phyloP scores from a whole-genome alignment of 2,888 invertebrate species.

The Eueremaeus valkanovi region DNA sequence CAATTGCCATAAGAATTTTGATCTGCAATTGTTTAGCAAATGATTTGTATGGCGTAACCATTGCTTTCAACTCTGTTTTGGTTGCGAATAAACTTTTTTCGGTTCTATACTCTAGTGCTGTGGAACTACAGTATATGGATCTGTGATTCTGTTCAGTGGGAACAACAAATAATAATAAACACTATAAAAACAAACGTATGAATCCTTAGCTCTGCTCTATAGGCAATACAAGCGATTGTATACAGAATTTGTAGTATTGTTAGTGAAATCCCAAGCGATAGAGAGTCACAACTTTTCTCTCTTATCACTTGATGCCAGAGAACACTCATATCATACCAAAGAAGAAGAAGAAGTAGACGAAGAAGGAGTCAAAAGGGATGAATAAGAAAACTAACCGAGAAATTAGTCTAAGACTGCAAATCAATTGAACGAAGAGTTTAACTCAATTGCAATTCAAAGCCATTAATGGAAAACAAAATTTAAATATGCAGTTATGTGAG shows the following conservation, averaged over 20 bases:
- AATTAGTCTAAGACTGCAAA: neutral
- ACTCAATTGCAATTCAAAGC: neutral
- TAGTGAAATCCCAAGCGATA: neutral
- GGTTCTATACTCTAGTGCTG: neutral
- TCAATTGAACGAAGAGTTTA: neutral
- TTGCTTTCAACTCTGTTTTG: neutral
- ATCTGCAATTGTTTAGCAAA: neutral
- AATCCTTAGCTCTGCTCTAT: neutral
- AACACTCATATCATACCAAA: neutral
- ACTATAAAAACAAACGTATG: conserved; percentile 2
- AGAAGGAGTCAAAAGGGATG: neutral
- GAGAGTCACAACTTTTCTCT: neutral
- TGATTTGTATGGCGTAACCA: conserved; percentile 1
- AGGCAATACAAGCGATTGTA: neutral
- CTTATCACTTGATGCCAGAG: neutral
- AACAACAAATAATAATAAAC: conserved; percentile 3
- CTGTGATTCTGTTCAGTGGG: neutral
- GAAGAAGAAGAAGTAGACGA: neutral
- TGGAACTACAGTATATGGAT: neutral
- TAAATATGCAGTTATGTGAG: no score
- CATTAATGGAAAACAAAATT: neutral
- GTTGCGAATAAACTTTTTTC: no score
- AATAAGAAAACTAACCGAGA: neutral
- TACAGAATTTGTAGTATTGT: neutral
- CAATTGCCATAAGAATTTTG: conserved; percentile 10